These are phyloP conservation scores for Andricus quercusramuli DNA, from an alignment of 2,888 invertebrate genomes.

Conservation along the genomic window DNA sequence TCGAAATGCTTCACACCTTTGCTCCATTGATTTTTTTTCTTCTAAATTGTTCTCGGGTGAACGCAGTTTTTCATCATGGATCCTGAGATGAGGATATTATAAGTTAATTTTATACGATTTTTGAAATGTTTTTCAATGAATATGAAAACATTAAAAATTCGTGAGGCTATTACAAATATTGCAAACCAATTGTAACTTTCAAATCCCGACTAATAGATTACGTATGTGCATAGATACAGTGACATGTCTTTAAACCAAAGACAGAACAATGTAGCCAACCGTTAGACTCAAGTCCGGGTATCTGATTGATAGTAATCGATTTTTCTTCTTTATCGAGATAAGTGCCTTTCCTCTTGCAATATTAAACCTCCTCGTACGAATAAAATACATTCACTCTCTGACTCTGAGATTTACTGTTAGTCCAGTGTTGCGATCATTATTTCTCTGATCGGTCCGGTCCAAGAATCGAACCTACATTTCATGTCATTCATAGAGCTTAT, in stretches of 20 bases:
- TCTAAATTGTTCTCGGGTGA: too few relatives aligned
- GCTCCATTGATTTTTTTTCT: too few relatives aligned
- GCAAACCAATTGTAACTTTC: too few relatives aligned
- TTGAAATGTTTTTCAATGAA: too few relatives aligned
- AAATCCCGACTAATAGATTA: too few relatives aligned
- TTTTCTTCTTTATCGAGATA: neutral
- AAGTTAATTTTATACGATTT: too few relatives aligned
- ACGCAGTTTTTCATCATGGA: too few relatives aligned
- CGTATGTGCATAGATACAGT: neutral
- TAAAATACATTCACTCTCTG: slow-evolving; percentile 4
- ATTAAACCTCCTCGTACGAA: neutral
- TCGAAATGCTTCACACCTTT: too few relatives aligned
- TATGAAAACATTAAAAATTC: too few relatives aligned
- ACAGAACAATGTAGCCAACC: slow-evolving; percentile 5
- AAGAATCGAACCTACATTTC: neutral
- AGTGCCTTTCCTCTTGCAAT: neutral
- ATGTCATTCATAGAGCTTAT: neutral
- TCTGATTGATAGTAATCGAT: neutral
- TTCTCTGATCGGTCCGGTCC: neutral
- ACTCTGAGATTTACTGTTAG: neutral
- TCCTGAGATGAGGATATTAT: too few relatives aligned
- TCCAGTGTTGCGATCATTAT: neutral
- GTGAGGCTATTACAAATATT: too few relatives aligned
- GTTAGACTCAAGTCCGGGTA: neutral
- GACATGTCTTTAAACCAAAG: neutral